phyloP scores from a whole-genome alignment of 2,888 invertebrate species.

The Pammene aurita region DNA sequence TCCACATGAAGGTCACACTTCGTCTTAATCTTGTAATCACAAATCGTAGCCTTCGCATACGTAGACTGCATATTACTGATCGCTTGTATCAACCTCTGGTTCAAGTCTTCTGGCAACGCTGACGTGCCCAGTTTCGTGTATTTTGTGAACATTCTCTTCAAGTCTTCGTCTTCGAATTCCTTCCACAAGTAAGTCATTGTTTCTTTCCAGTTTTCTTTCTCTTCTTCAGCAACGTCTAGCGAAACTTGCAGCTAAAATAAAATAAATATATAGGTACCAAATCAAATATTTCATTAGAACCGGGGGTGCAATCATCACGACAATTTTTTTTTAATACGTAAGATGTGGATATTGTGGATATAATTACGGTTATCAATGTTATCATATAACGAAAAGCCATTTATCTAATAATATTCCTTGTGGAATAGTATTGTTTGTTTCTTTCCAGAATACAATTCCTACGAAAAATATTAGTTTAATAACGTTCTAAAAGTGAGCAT shows the following conservation, averaged over 20 bases:
- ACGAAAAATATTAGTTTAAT: too few species aligned
- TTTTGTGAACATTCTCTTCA: slow-evolving; percentile 89
- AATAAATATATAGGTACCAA: too few species aligned
- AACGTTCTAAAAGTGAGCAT: too few species aligned
- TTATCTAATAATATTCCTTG: too few species aligned
- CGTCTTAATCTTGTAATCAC: slow-evolving; percentile 84
- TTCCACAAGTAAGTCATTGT: slow-evolving; percentile 88
- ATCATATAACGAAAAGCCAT: too few species aligned
- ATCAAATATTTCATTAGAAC: too few species aligned
- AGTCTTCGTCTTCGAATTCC: slow-evolving; percentile 85
- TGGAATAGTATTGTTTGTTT: too few species aligned
- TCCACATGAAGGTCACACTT: slow-evolving; percentile 89
- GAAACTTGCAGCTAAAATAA: slow-evolving; percentile 61
- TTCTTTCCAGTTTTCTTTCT: slow-evolving; percentile 86
- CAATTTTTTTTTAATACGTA: too few species aligned
- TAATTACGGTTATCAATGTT: too few species aligned
- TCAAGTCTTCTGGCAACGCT: slow-evolving; percentile 88
- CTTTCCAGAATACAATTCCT: too few species aligned
- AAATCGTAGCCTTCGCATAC: slow-evolving; percentile 90
- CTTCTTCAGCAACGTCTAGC: slow-evolving; percentile 76
- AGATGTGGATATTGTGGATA: too few species aligned
- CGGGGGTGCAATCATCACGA: too few species aligned
- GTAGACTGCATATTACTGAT: slow-evolving; percentile 88
- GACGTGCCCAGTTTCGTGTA: slow-evolving; percentile 88
- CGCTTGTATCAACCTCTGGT: slow-evolving; percentile 83